Base-by-base conservation (phyloP, 1,140 invertebrate species). In the Diploscapter pachys region DNA sequence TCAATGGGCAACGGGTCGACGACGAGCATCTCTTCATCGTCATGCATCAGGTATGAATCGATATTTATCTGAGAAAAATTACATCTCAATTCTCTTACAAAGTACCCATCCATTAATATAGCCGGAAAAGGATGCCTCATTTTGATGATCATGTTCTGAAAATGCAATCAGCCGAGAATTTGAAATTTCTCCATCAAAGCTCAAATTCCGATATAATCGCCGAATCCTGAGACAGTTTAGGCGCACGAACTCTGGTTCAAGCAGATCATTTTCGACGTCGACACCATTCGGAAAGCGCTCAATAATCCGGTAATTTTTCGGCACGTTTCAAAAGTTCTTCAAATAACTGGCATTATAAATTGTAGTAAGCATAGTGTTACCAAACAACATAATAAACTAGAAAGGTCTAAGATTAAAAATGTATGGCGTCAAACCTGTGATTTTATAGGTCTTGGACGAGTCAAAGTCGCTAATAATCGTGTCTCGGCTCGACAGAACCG, bases 231-330 rank as follows among this genome's bases (percentile, higher is more conserved):
- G n/a, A n/a, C n/a, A n/a, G n/a, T n/a, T n/a, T n/a, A 72, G 97
- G 95, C 95, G 0, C 98, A 98, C 86, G 96, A 99, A 86, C 88
- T 99, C 11, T 99, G 96, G 96, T 99, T 99, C 89, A 98, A 98
- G 87, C 96, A 99, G 89, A 96, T 99, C 57, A 92, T 99, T 70
- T 97, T 91, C 85, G 96, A 99, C 84, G 87, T 99, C 72, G 95
- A 98, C 84, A 96, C 94, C 0, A 92, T 99, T 5, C 87, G 94
- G 67, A 87, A 89, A 2, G 88, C 96, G 63, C 93, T 98, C 80
- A 91, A 90, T 76, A 89, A 90, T 2, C 88, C 63, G 48, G 74
- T 76, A 49, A n/a, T n/a, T n/a, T n/a, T n/a, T n/a, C n/a, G n/a
- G n/a, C n/a, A n/a, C n/a, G n/a, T n/a, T n/a, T n/a, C n/a, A n/a